Conservation (phyloP, 1,140 invertebrate species). For the Drosophila sturtevanti region DNA sequence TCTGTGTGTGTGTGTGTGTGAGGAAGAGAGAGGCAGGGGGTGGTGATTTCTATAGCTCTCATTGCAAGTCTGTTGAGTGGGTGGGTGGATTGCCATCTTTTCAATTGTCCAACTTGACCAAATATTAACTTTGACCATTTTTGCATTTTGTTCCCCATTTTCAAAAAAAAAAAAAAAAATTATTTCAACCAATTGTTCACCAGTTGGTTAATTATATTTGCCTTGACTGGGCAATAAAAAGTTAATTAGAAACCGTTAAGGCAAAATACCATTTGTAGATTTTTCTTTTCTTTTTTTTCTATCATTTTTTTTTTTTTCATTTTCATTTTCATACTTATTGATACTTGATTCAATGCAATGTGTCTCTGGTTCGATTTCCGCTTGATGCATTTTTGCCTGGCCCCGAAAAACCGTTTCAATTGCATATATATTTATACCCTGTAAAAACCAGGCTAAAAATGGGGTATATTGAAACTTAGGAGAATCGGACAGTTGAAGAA, state of each 20-base stretch:
- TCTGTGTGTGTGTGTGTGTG: no score
- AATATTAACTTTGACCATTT: conserved; percentile 73
- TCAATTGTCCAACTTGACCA: conserved; percentile 72
- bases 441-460: background rate
- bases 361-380: background rate
- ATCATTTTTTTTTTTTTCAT: background rate
- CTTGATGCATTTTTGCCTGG: conserved; percentile 12
- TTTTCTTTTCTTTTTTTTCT: background rate
- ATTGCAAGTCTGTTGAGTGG: background rate
- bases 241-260: conserved; percentile 13
- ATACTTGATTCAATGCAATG: conserved; percentile 4
- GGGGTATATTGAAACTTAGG: background rate
- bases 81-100: conserved; percentile 13
- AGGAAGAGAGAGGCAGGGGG: background rate
- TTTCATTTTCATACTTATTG: background rate
- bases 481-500: no score
- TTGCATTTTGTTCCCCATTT: conserved; percentile 37
- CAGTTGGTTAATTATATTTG: conserved; percentile 21
- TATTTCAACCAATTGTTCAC: conserved; percentile 57
- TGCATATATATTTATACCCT: conserved; percentile 36
- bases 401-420: conserved; percentile 21
- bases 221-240: conserved; percentile 6
- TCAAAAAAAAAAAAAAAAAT: no score
- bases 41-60: background rate
- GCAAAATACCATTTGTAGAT: background rate